Base-by-base conservation (phyloP, 2,888 invertebrate species). In the Drosophila sordidapex region DNA sequence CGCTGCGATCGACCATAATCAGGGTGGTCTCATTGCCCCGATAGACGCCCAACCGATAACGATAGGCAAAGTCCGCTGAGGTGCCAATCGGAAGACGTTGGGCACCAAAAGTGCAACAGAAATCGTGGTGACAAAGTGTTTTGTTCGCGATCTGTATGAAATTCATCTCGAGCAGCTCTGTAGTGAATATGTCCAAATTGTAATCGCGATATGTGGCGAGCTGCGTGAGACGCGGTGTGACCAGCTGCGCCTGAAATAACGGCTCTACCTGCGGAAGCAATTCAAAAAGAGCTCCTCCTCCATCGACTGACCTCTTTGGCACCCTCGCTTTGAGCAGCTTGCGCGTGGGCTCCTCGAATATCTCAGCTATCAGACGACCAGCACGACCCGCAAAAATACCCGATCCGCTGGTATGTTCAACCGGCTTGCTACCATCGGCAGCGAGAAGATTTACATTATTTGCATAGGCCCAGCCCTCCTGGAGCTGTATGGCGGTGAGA, bases 381-480 rank as follows among this genome's bases (percentile, higher is more conserved):
- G 73, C 58, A 18, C 81, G 88, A 0, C 93, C 93, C 0, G 93
- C 92, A 91, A 94, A 96, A 40, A 96, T 95, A 5, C 96, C 96
- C 46, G 95, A 94, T 3, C 96, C 96, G 7, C 94, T 93, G 52
- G 94, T 94, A 1, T 94, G 94, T 71, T 87, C 82, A 0, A 31
- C 54, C 0, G 95, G 95, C 33, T 91, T 70, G 83, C 95, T 95
- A 51, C 94, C 94, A 52, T 95, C 95, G 2, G 96, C 93, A 0
- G 95, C 94, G 11, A 96, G 89, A 0, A 96, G 91, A 80, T 95
- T 95, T 0, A 95, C 94, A 58, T 95, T 92, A 71, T 94, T 93
- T 8, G 93, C 94, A 65, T 94, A 93, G 0, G 96, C 94, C 94
- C 95, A 96, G 53, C 94, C 94, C 54, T 95, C 94, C 85, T 96